Conservation (phyloP, 2,888 invertebrate genomes). For the Pardosa pseudoannulata region DNA sequence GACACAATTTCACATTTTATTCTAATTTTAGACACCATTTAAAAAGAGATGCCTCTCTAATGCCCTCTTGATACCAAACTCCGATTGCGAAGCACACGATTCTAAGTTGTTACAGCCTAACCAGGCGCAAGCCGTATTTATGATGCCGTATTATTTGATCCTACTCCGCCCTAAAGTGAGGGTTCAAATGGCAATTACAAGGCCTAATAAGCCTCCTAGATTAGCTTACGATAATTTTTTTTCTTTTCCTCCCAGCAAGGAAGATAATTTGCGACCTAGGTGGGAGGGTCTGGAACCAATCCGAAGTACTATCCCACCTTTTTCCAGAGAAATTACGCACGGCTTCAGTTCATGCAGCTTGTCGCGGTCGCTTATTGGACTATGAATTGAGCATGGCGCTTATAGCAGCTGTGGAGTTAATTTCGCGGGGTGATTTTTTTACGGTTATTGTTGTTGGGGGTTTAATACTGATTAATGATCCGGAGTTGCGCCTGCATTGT, state of each 20-base stretch:
- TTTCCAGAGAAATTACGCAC: constrained; percentile 60
- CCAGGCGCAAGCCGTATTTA: constrained; percentile 48
- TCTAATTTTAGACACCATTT: no score
- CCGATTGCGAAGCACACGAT: constrained; percentile 13
- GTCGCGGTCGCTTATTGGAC: constrained; percentile 35
- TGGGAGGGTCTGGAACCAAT: constrained; percentile 61
- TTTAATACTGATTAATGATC: constrained; percentile 71
- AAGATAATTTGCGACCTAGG: constrained; percentile 68
- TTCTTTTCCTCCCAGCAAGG: constrained; percentile 14
- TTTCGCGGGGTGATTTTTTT: constrained; percentile 68
- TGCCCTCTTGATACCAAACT: no score
- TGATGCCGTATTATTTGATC: constrained; percentile 66
- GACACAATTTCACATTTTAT: no score
- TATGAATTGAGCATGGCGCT: constrained; percentile 36
- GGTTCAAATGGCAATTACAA: constrained; percentile 69
- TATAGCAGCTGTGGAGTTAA: constrained; percentile 59
- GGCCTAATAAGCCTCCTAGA: constrained; percentile 68
- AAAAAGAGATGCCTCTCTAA: no score
- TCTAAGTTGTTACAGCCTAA: constrained; percentile 31
- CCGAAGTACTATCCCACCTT: constrained; percentile 57
- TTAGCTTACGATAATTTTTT: constrained; percentile 65
- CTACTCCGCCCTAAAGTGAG: constrained; percentile 65
- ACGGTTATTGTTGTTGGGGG: constrained; percentile 46
- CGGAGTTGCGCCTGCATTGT: constrained; percentile 46
- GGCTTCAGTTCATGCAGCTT: constrained; percentile 32